A percentile compares a stretch with the other conserved stretches of the same genome.
phyloP scores from a whole-genome alignment of 2,797 vertebrate genomes.

The Eulemur rubriventer region DNA sequence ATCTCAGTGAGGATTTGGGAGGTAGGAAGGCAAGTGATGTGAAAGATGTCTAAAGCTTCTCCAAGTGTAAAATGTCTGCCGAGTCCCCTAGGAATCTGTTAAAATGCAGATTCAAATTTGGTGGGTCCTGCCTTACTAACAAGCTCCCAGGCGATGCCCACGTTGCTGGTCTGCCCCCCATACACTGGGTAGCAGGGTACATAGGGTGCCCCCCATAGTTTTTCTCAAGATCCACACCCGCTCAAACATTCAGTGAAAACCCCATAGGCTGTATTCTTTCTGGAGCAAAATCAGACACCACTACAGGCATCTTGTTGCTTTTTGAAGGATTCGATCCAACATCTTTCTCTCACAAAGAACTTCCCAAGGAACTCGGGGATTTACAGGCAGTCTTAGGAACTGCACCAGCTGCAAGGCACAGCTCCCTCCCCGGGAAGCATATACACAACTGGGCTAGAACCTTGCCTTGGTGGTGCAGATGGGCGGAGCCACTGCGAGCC shows the following conservation, averaged over 20 bases:
- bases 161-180: background rate
- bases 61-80: accelerated
- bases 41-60: background rate
- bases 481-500: accelerated
- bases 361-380: background rate
- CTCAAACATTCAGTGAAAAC: background rate
- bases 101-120: background rate
- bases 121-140: background rate
- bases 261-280: background rate
- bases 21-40: background rate
- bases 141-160: accelerated
- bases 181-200: background rate
- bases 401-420: background rate
- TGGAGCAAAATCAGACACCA: background rate
- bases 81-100: background rate
- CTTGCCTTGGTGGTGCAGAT: accelerated
- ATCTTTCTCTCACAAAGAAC: background rate
- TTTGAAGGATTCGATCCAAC: background rate
- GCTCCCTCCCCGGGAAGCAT: accelerated
- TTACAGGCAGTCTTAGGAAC: background rate
- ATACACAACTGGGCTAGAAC: background rate
- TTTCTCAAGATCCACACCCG: background rate
- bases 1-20: accelerated
- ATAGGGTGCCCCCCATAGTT: accelerated
- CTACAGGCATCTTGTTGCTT: background rate